Evolutionary conservation across 1,140 invertebrate genomes (phyloP).

Genomic region (Ditylenchus dipsaci): DNA sequence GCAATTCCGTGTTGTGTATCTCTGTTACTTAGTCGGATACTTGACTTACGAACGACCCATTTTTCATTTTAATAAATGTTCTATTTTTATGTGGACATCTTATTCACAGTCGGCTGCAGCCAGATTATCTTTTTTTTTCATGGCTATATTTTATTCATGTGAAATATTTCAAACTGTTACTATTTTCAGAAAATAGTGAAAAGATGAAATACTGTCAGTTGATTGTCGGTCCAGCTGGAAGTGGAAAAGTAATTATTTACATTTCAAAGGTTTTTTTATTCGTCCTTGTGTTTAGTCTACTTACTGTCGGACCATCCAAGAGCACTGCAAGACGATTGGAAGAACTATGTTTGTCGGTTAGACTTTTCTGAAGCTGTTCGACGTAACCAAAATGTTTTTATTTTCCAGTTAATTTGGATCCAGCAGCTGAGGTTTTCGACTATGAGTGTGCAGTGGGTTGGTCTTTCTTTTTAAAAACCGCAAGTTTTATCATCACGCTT

Average conservation of each 20-base stretch:
- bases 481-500: not conserved
- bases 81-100: too few species aligned
- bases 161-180: too few species aligned
- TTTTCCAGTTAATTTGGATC: constrained; percentile 80
- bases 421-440: constrained; percentile 89
- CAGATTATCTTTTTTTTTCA: too few species aligned
- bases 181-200: too few species aligned
- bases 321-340: constrained; percentile 72
- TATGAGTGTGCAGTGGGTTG: constrained; percentile 73
- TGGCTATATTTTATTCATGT: too few species aligned
- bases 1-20: too few species aligned
- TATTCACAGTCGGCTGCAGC: too few species aligned
- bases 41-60: too few species aligned
- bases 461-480: not conserved
- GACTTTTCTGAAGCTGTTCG: too few species aligned
- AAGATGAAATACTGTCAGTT: constrained; percentile 28
- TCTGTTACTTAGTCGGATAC: too few species aligned
- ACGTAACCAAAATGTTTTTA: too few species aligned
- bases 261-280: constrained; percentile 41
- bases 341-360: constrained; percentile 70
- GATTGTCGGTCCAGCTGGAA: constrained; percentile 85
- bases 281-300: constrained; percentile 72
- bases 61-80: too few species aligned
- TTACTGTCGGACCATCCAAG: constrained; percentile 82
- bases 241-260: constrained; percentile 70